These are phyloP conservation scores for Lochmaea capreae DNA, from an alignment of 2,888 invertebrate genomes.

Conservation along the genomic window DNA sequence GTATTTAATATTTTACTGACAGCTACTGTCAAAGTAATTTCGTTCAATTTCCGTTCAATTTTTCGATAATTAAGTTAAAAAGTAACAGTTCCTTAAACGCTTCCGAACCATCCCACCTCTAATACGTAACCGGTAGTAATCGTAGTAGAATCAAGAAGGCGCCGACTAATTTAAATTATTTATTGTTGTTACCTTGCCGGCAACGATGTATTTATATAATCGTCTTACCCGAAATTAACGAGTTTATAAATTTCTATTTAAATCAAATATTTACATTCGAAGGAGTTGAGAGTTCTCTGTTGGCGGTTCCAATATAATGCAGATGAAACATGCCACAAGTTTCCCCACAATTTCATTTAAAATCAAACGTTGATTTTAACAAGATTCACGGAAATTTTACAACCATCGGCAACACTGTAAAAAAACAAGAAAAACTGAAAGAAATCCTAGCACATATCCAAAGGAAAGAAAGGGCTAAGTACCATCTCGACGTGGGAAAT, in stretches of 20 bases:
- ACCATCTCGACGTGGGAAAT: too few relatives aligned
- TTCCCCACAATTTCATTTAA: not conserved
- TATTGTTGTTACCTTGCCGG: constrained; percentile 49
- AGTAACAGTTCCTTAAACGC: not conserved
- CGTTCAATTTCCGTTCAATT: too few relatives aligned
- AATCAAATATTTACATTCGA: constrained; percentile 47
- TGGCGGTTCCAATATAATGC: constrained; percentile 5
- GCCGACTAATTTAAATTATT: constrained; percentile 49
- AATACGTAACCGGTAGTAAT: constrained; percentile 32
- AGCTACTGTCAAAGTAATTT: too few relatives aligned
- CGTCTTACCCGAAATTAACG: constrained; percentile 44
- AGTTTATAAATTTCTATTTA: constrained; percentile 48
- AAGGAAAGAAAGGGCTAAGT: too few relatives aligned
- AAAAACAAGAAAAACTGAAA: too few relatives aligned
- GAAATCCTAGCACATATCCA: too few relatives aligned
- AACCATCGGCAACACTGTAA: not conserved
- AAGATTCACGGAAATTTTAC: not conserved
- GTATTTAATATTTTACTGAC: too few relatives aligned
- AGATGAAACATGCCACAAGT: not conserved
- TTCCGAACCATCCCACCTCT: constrained; percentile 13
- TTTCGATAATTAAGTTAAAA: not conserved
- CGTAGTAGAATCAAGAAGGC: constrained; percentile 35
- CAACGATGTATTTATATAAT: constrained; percentile 46
- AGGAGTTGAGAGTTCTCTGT: constrained; percentile 31
- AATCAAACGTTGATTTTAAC: not conserved